Conservation (phyloP, 37 sponge, comb jelly and placozoan species). For the Hexactinellida sp. region DNA sequence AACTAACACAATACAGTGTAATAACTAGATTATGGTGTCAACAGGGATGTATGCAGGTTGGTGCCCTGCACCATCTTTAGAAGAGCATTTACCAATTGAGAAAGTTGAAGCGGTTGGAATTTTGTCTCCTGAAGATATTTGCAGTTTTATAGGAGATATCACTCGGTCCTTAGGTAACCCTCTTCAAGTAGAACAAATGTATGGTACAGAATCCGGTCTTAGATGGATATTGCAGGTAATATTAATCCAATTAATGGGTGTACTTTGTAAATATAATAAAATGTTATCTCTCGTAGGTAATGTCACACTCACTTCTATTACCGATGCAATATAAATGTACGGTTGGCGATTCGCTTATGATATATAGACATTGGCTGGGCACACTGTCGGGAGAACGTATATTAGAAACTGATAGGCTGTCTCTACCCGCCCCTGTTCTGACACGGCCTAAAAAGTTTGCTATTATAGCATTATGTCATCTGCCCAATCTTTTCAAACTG, state of each 20-base stretch:
- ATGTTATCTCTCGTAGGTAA: background rate
- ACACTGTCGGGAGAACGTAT: background rate
- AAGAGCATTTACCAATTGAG: background rate
- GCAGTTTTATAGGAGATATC: background rate
- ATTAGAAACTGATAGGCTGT: background rate
- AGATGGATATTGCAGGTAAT: background rate
- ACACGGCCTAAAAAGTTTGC: background rate
- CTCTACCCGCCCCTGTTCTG: background rate
- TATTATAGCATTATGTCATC: background rate
- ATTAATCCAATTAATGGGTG: background rate
- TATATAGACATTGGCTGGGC: background rate
- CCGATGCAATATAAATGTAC: background rate
- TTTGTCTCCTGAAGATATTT: background rate
- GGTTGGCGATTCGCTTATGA: background rate
- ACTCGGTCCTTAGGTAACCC: background rate
- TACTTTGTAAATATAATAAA: background rate
- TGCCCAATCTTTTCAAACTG: background rate
- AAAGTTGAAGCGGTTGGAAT: background rate
- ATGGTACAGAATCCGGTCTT: background rate
- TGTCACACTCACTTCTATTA: background rate
- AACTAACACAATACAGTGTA: too few relatives aligned
- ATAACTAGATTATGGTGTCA: too few relatives aligned
- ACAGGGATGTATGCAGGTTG: slow-evolving; percentile 4
- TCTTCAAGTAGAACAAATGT: slow-evolving; percentile 1
- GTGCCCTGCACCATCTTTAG: background rate